Evolutionary conservation across 2,797 vertebrate genomes (phyloP), one percentile per base, ranked within the genome.

Genomic region (Acipenser oxyrinchus): DNA sequence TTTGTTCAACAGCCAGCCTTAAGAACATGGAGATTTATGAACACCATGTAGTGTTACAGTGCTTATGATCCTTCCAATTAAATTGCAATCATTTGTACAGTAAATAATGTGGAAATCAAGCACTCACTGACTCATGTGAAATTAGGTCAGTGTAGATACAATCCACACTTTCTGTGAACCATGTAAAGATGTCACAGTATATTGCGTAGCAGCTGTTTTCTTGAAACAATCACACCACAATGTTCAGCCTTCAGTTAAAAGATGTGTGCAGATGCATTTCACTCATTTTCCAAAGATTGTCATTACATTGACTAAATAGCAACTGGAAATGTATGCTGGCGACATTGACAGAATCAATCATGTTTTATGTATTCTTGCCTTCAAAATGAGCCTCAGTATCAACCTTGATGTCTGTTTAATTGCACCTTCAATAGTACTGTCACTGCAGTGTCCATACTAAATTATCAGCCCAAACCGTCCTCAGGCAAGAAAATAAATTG

Each of bases 241-340:
- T 48, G 49, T 37, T n/a, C 48, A 66, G 64, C 10, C 57, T 66
- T 48, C n/a, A 52, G 51, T 52, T 66, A 2, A 6, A 15, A 10
- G 7, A 66, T 62, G 61, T 62, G 37, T 49, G 15, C 53, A 59
- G 6, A 10, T 10, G 48, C 8, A 13, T 23, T 23, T 52, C 52
- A 7, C 23, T 8, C 15, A 23, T 55, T 48, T 65, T 12, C 23
- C 52, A 65, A 58, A 37, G 23, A 58, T n/a, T 58, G 55, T 58
- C 55, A 58, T 12, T 55, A n/a, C 13, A 57, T 65, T 65, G 64
- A 65, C 64, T 65, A 57, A 65, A 3, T 12, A 15, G 13, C 52
- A 51, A 52, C 13, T 53, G 10, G 64, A 55, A 57, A 55, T 57
- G 4, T 7, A 65, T 37, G 23, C 23, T 37, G 23, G 23, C 23